These are phyloP conservation scores for Amazona finschi DNA, from an alignment of 2,797 vertebrate genomes.

Conservation along the genomic window DNA sequence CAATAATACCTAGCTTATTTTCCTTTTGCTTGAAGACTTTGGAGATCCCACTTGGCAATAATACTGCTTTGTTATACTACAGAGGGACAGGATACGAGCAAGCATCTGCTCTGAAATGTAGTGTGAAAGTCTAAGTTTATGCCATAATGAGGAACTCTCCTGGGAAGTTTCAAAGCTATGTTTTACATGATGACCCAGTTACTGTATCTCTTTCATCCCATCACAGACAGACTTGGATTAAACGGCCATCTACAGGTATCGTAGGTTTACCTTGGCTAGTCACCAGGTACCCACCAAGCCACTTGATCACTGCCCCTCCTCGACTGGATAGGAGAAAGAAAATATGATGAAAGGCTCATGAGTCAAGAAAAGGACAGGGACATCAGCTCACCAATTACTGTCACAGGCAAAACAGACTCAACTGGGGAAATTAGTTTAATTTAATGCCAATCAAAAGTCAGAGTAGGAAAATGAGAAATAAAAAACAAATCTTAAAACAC, in stretches of 20 bases:
- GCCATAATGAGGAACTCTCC: not conserved
- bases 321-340: not conserved
- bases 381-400: not conserved
- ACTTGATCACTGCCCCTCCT: not conserved
- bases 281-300: not conserved
- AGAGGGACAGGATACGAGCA: not conserved
- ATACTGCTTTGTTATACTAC: not conserved
- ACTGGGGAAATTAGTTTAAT: not conserved
- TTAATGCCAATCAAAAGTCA: not conserved
- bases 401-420: not conserved
- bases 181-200: not conserved
- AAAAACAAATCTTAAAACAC: not conserved
- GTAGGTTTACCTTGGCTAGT: not conserved
- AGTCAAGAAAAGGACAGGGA: not conserved
- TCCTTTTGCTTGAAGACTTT: not conserved
- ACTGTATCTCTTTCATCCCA: not conserved
- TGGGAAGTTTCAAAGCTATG: not conserved
- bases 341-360: not conserved
- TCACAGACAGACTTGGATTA: not conserved
- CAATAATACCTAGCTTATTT: not conserved
- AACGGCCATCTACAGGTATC: too few species aligned
- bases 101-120: not conserved
- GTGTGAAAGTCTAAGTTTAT: not conserved
- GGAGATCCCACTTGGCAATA: not conserved
- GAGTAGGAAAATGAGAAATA: not conserved